Percentiles rank a stretch among this genome's conserved stretches.
These are phyloP conservation scores for Antheraea pernyi DNA, from an alignment of 1,140 invertebrate species.

Conservation along the genomic window DNA sequence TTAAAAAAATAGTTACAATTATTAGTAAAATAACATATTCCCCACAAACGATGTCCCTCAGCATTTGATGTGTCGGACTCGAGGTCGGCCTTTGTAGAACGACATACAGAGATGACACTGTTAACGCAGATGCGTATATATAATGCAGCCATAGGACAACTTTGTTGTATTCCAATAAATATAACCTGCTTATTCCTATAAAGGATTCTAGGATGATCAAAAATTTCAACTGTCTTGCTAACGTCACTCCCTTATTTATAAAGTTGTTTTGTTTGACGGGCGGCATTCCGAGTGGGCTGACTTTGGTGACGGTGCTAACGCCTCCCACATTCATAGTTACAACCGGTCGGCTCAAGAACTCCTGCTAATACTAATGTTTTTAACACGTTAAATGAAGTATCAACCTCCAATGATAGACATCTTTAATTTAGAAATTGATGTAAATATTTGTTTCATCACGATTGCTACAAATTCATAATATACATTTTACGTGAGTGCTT, in stretches of 20 bases:
- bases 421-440: too few species aligned
- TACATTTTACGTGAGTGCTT: too few species aligned
- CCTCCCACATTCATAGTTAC: too few species aligned
- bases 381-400: too few species aligned
- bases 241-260: background rate
- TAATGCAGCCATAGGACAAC: constrained; percentile 6
- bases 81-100: background rate
- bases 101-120: background rate
- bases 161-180: constrained; percentile 16
- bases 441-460: too few species aligned
- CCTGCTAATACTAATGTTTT: too few species aligned
- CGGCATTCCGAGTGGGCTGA: background rate
- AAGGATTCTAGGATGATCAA: too few species aligned
- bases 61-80: background rate
- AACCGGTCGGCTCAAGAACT: too few species aligned
- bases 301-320: too few species aligned
- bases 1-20: constrained; percentile 26
- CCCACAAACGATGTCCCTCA: constrained; percentile 17
- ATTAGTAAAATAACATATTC: constrained; percentile 38
- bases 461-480: too few species aligned
- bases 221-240: constrained; percentile 15
- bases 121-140: background rate
- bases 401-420: too few species aligned
- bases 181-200: too few species aligned
- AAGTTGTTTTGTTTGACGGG: background rate